Evolutionary conservation across 2,797 vertebrate species (phyloP), one percentile per base, ranked within the genome.

Genomic region (Sebastes hopkinsi): DNA sequence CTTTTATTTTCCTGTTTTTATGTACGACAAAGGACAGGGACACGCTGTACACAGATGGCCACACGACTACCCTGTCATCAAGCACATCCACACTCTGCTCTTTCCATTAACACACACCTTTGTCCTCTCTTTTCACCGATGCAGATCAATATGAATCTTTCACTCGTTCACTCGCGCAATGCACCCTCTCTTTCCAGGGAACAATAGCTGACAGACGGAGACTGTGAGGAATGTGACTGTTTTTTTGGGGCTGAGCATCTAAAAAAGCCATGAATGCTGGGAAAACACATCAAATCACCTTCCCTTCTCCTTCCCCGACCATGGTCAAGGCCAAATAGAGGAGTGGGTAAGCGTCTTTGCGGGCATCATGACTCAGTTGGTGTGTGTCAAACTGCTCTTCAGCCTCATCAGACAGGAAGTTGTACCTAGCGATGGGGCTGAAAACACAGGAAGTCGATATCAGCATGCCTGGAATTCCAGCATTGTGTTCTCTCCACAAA

Each of bases 1-100:
- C 82, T 82, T 94, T 94, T 88, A 93, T 93, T 92, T 95, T 95
- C 95, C 95, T 95, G 94, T 94, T 94, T 93, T 95, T 92, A 92
- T 94, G 87, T 84, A 87, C 55, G 72, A 89, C 90, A 90, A 83
- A 90, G 82, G 85, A 92, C 87, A 79, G 84, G 85, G 88, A 94
- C 92, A 87, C 6, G 76, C 79, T 80, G 92, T 92, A 87, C 91
- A 87, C 83, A 75, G 79, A 78, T 9, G 74, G 38, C 72, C 59
- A 75, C 81, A 75, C 10, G 46, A 27, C 25, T 18, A 55, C 16
- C 56, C 52, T 14, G 14, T 68, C 72, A 67, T 73, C 56, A 27
- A 72, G 52, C 56, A 30, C 42, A 58, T 2, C 13, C 30, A 42
- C 54, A 61, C 42, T 55, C 36, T n/a, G 55, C 13, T 59, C 60